Evolutionary conservation across 2,797 vertebrate species (phyloP).

Genomic region (Tadarida brasiliensis): DNA sequence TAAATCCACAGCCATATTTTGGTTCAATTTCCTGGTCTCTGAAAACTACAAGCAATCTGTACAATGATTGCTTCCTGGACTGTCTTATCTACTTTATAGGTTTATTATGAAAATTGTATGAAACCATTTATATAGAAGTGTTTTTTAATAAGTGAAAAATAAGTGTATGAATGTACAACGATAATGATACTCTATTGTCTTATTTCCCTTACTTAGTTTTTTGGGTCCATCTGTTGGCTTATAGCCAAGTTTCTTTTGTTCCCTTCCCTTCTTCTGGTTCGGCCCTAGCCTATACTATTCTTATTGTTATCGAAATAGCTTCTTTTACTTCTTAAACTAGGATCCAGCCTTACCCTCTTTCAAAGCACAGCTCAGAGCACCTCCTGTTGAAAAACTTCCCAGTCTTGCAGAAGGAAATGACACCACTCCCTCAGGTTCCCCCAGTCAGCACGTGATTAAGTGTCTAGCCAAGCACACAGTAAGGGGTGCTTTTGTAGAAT

Average conservation of each 20-base stretch:
- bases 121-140: conserved; percentile 21
- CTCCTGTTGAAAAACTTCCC: conserved; percentile 73
- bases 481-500: conserved; percentile 7
- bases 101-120: conserved; percentile 47
- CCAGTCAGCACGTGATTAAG: neutral
- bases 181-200: neutral
- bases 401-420: conserved; percentile 73
- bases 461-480: conserved; percentile 11
- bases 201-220: conserved; percentile 44
- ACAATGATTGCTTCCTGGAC: conserved; percentile 51
- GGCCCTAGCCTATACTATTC: conserved; percentile 27
- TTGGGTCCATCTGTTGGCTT: conserved; percentile 18
- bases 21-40: conserved; percentile 47
- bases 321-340: conserved; percentile 70
- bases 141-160: conserved; percentile 59
- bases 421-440: conserved; percentile 38
- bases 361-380: conserved; percentile 65
- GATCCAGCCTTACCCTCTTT: conserved; percentile 79
- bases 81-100: conserved; percentile 26
- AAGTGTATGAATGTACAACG: neutral
- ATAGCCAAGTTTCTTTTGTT: conserved; percentile 58
- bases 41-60: conserved; percentile 50
- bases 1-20: conserved; percentile 46
- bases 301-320: conserved; percentile 71
- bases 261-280: neutral